phyloP scores from a whole-genome alignment of 2,797 vertebrate genomes.

The Delichon dasypus region DNA sequence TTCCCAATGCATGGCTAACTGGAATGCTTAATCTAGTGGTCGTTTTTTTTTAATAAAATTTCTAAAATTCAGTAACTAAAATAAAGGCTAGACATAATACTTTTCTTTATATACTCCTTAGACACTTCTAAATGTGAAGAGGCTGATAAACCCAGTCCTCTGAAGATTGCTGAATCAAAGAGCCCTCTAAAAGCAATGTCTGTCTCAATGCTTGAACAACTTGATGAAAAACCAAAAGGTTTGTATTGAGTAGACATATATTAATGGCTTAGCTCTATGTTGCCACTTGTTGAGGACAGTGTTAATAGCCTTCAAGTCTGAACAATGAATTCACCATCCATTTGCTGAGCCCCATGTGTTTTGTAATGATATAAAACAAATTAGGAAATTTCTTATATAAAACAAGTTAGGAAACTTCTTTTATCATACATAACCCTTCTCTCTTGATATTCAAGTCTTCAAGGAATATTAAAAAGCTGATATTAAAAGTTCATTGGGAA shows the following conservation, averaged over 20 bases:
- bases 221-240: slow-evolving; percentile 60
- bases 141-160: slow-evolving; percentile 73
- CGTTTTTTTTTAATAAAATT: background rate
- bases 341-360: background rate
- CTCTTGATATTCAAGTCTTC: background rate
- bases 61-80: background rate
- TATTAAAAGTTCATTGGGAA: background rate
- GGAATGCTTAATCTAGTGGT: background rate
- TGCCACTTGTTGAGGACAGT: background rate
- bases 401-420: background rate
- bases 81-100: background rate
- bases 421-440: background rate
- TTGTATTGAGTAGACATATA: slow-evolving; percentile 34
- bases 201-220: slow-evolving; percentile 43
- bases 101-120: slow-evolving; percentile 8
- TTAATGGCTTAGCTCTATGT: background rate
- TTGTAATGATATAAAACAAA: background rate
- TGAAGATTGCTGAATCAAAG: slow-evolving; percentile 61
- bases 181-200: slow-evolving; percentile 31
- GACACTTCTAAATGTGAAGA: slow-evolving; percentile 55
- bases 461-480: background rate
- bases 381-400: background rate
- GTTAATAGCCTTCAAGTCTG: background rate
- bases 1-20: background rate
- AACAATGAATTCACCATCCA: background rate